Conservation (phyloP, 2,113 vertebrate species). For the Sminthopsis crassicaudata region DNA sequence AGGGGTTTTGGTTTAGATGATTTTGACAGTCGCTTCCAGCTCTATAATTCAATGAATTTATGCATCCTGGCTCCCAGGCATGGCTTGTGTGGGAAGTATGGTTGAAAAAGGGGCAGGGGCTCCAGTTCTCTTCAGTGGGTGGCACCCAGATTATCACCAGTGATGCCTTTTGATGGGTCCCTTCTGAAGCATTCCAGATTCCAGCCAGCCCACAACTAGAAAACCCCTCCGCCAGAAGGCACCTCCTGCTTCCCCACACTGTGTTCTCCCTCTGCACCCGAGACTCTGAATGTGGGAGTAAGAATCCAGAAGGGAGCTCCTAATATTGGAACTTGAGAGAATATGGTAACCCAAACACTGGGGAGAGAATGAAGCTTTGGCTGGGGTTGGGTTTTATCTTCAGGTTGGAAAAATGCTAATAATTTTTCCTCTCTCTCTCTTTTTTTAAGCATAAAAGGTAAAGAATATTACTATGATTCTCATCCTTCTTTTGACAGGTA, state of each 20-base stretch:
- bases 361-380: neutral
- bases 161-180: neutral
- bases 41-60: neutral
- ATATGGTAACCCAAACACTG: neutral
- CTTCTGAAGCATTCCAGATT: neutral
- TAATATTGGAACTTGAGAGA: neutral
- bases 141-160: neutral
- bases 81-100: neutral
- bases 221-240: neutral
- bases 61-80: neutral
- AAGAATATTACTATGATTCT: slow-evolving; percentile 47
- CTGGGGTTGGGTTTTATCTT: neutral
- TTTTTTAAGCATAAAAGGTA: slow-evolving; percentile 51
- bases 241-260: neutral
- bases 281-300: neutral
- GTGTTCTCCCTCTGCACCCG: neutral
- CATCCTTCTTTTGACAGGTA: slow-evolving; percentile 65
- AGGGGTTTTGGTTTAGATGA: neutral
- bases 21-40: neutral
- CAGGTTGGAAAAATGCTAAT: slow-evolving; percentile 23
- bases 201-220: neutral
- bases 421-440: neutral
- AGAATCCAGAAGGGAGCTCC: neutral
- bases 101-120: neutral
- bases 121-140: neutral